Evolutionary conservation across 2,888 invertebrate genomes (phyloP).

Genomic region (Sialis lutaria): DNA sequence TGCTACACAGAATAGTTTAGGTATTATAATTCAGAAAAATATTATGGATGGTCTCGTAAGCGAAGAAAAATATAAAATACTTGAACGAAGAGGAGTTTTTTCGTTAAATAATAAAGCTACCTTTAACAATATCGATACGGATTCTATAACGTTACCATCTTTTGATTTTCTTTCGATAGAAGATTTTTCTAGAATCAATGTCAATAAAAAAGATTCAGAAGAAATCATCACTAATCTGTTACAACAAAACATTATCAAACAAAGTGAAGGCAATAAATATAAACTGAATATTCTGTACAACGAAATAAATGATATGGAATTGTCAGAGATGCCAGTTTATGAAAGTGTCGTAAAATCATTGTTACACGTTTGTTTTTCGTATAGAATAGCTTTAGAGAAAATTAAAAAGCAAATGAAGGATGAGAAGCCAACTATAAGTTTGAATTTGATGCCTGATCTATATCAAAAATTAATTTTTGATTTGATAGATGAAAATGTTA

Average conservation of each 20-base stretch:
- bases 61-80: conserved; percentile 5
- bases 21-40: conserved; percentile 3
- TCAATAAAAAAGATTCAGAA: conserved; percentile 5
- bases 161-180: conserved; percentile 9
- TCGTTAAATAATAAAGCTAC: conserved; percentile 8
- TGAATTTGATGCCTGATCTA: conserved; percentile 7
- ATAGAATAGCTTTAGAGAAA: conserved; percentile 9
- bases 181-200: conserved; percentile 8
- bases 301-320: conserved; percentile 7
- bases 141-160: conserved; percentile 3
- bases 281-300: conserved; percentile 4
- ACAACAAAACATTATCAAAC: conserved; percentile 5
- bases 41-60: conserved; percentile 1
- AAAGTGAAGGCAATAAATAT: conserved; percentile 5
- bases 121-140: conserved; percentile 5
- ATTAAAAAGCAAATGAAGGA: conserved; percentile 7
- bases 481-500: conserved; percentile 8
- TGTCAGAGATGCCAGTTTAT: conserved; percentile 7
- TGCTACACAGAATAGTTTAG: too few species aligned
- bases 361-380: conserved; percentile 7
- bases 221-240: conserved; percentile 6
- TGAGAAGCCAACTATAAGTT: conserved; percentile 3
- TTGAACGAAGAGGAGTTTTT: conserved; percentile 7
- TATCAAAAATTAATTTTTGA: conserved; percentile 8
- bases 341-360: conserved; percentile 6